Conservation (phyloP, 1,140 invertebrate species). For the Solenopsis fugax region DNA sequence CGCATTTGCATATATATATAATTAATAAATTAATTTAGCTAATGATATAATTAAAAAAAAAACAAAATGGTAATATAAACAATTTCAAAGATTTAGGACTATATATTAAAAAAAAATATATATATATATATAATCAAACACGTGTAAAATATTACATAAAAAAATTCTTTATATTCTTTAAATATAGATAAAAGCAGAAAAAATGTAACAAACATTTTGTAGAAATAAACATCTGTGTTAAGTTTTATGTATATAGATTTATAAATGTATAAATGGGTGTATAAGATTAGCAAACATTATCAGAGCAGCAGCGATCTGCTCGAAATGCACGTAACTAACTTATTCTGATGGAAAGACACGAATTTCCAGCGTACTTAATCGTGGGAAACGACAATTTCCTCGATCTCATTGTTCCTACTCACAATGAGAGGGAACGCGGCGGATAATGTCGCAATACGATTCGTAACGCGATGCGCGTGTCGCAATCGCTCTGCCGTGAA, state of each 20-base stretch:
- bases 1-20: too few species aligned
- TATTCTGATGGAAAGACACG: background rate
- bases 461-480: conserved; percentile 52
- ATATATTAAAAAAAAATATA: background rate
- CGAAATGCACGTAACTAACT: conserved; percentile 14
- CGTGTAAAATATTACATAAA: background rate
- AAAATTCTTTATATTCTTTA: background rate
- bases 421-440: conserved; percentile 43
- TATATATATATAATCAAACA: background rate
- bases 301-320: background rate
- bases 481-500: conserved; percentile 49
- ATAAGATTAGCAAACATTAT: conserved; percentile 28
- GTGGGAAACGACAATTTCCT: conserved; percentile 63
- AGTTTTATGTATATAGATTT: background rate
- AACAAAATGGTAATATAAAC: background rate
- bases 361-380: conserved; percentile 48
- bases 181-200: background rate
- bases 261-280: background rate
- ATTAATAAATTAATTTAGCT: background rate
- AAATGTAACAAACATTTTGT: background rate
- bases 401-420: conserved; percentile 58
- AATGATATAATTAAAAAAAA: background rate
- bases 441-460: conserved; percentile 61
- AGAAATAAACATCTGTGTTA: background rate
- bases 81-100: background rate